Evolutionary conservation across 2,888 invertebrate genomes (phyloP), one percentile per base, ranked within the genome.

Genomic region (Athetis lepigone): DNA sequence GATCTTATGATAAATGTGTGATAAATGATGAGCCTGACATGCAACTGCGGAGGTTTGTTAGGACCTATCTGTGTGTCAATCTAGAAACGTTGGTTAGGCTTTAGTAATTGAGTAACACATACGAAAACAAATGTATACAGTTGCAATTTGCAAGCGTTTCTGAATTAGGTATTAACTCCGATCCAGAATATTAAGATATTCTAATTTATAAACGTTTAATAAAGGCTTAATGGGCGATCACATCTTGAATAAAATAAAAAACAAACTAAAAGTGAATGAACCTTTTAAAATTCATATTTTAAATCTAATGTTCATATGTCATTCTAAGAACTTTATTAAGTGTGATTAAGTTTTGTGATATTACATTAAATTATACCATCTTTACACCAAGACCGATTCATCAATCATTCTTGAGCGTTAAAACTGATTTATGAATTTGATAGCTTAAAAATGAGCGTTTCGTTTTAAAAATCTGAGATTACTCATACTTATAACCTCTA

Each of bases 1-100:
- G 87, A 90, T 90, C 86, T 78, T 71, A 68, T 80, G 89, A 91
- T 92, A 90, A 88, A 87, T 89, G 88, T 82, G 87, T 92, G 90
- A 92, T 91, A 90, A 92, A 92, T 92, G 87, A 89, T 88, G 79
- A 84, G 79, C 82, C 82, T 74, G 85, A 82, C 84, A 78, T 84
- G 84, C 81, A 82, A 84, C 84, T 85, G 64, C 19, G 51, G 52
- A 65, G 59, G 72, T 69, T 69, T 71, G 75, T 79, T 74, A 68
- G 36, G 51, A 47, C 39, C 42, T 49, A 66, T 64, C 60, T 51
- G 25, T 9, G 29, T 23, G 47, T 65, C 55, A 73, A 73, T 77
- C 73, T 58, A 36, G 18, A 18, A 51, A 11, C 21, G 27, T 50
- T 50, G 29, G 47, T 75, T 29, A 56, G 43, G 51, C 27, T 11